Evolutionary conservation across 2,888 invertebrate species (phyloP).

Genomic region (Sinelater perroti): DNA sequence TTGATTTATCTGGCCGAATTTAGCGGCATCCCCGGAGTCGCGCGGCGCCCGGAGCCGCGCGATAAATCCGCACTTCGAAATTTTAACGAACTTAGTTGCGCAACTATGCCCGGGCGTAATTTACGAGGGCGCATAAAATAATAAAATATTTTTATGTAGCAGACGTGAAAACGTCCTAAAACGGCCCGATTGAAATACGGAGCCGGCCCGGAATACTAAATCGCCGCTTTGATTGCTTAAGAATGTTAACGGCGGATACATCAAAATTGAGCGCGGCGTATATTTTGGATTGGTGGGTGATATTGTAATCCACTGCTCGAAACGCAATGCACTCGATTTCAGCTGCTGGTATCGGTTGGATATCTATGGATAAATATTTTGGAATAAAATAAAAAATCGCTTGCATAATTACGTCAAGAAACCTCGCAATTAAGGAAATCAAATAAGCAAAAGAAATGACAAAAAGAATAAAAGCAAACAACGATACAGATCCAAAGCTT

Average conservation of each 20-base stretch:
- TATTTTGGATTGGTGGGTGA: conserved; percentile 25
- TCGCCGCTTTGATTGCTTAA: conserved; percentile 31
- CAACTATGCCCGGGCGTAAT: conserved; percentile 33
- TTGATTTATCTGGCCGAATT: too few species aligned
- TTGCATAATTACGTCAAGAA: too few species aligned
- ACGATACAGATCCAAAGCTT: too few species aligned
- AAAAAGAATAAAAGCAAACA: too few species aligned
- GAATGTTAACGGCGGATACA: conserved; percentile 27
- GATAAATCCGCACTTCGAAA: conserved; percentile 36
- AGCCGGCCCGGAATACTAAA: conserved; percentile 31
- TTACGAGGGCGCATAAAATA: conserved; percentile 44
- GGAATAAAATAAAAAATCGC: too few species aligned
- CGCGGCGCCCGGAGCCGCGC: conserved; percentile 14
- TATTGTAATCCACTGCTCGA: too few species aligned
- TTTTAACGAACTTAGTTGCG: conserved; percentile 43
- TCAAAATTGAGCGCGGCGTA: conserved; percentile 25
- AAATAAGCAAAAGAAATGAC: too few species aligned
- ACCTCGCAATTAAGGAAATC: too few species aligned
- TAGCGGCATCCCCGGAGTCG: too few species aligned
- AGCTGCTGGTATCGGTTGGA: conserved; percentile 16
- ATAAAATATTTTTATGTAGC: conserved; percentile 46
- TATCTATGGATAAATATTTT: too few species aligned
- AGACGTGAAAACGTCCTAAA: conserved; percentile 37
- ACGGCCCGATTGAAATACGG: conserved; percentile 29
- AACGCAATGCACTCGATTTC: conserved; percentile 6